These are phyloP conservation scores for Progne subis DNA, from an alignment of 2,113 vertebrate genomes.

Conservation along the genomic window DNA sequence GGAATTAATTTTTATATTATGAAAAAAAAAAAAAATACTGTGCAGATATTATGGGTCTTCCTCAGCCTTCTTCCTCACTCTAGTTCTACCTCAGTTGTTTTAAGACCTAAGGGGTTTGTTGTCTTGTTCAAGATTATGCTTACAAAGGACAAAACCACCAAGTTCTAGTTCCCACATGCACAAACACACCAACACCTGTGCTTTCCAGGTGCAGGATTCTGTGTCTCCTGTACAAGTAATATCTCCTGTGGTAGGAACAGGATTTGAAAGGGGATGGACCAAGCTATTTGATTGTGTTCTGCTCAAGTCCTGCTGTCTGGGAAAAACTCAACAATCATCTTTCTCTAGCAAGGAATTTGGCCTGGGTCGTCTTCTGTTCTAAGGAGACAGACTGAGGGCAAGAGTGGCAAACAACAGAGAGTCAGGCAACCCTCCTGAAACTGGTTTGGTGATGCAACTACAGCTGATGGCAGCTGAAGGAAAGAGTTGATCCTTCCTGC, in stretches of 20 bases:
- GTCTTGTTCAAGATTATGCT: not conserved
- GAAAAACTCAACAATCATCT: not conserved
- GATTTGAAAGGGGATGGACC: not conserved
- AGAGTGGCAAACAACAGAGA: not conserved
- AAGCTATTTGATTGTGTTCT: not conserved
- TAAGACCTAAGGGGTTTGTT: not conserved
- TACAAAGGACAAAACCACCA: not conserved
- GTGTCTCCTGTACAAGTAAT: not conserved
- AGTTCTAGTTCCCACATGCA: not conserved
- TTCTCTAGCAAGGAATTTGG: not conserved
- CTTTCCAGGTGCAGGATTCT: not conserved
- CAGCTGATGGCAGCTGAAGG: not conserved
- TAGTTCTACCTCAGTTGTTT: not conserved
- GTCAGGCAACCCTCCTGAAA: not conserved
- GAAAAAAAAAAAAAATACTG: not conserved
- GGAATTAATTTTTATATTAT: not conserved
- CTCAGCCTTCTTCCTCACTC: not conserved
- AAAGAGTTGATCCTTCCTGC: not conserved
- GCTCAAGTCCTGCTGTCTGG: not conserved
- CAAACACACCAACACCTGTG: not conserved
- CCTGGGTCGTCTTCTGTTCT: not conserved
- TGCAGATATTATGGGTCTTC: not conserved
- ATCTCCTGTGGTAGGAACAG: not conserved
- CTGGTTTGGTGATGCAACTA: not conserved
- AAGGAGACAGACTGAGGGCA: not conserved